These are phyloP conservation scores for Aculops lycopersici DNA, from an alignment of 1,140 invertebrate species.

Conservation along the genomic window DNA sequence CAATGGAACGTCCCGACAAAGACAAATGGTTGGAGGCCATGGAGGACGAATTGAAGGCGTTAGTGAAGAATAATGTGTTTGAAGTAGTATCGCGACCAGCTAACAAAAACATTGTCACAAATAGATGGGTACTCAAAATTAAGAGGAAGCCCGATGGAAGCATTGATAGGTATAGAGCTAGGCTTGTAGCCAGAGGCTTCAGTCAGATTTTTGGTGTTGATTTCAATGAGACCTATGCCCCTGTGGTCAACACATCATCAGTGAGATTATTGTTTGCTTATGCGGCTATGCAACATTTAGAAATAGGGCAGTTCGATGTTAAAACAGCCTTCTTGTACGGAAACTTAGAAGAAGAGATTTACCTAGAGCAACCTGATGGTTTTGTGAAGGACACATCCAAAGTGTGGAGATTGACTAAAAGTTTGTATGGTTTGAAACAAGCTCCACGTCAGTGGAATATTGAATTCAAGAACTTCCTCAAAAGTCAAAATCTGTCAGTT, in stretches of 20 bases:
- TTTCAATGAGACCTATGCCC: conserved; percentile 16
- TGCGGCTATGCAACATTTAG: conserved; percentile 2
- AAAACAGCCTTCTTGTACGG: conserved; percentile 18
- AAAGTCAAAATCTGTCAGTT: conserved; percentile 5
- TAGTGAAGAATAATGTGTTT: conserved; percentile 16
- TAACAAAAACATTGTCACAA: conserved; percentile 11
- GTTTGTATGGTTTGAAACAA: conserved; percentile 18
- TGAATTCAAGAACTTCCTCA: conserved; percentile 8
- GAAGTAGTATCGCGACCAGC: conserved; percentile 11
- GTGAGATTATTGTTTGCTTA: conserved; percentile 1
- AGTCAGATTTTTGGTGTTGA: conserved; percentile 15
- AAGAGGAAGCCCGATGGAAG: conserved; percentile 12
- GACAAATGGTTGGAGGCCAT: conserved; percentile 16
- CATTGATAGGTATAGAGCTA: conserved; percentile 14
- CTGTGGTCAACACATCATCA: conserved; percentile 1
- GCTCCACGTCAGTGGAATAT: conserved; percentile 16
- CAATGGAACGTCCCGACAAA: conserved; percentile 11
- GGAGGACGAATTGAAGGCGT: conserved; percentile 14
- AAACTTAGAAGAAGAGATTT: conserved; percentile 16
- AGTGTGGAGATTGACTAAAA: conserved; percentile 13
- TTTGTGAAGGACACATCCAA: background rate
- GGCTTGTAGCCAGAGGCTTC: conserved; percentile 16
- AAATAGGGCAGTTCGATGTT: conserved; percentile 11
- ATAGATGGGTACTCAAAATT: conserved; percentile 15
- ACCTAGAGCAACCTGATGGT: conserved; percentile 16